Evolutionary conservation across 2,888 invertebrate genomes (phyloP).

Genomic region (Hemistola chrysoprasaria): DNA sequence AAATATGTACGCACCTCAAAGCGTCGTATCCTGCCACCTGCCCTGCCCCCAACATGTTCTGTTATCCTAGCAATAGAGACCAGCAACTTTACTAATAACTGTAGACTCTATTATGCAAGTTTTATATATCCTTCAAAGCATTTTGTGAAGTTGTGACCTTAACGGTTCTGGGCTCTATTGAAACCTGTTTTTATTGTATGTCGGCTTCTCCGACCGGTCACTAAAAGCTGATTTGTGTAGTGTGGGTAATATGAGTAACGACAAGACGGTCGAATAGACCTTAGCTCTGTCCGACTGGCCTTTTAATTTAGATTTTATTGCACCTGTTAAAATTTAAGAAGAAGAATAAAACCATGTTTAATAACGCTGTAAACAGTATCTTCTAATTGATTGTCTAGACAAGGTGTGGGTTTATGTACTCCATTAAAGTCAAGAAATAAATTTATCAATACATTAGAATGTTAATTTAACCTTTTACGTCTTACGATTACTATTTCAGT

Average conservation of each 20-base stretch:
- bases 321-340: too few species aligned
- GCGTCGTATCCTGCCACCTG: slow-evolving; percentile 47
- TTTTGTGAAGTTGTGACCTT: slow-evolving; percentile 34
- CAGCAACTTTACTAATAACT: slow-evolving; percentile 30
- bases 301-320: too few species aligned
- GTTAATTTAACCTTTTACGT: slow-evolving; percentile 26
- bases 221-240: background rate
- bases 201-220: slow-evolving; percentile 48
- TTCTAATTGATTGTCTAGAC: slow-evolving; percentile 1
- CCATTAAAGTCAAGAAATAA: slow-evolving; percentile 5
- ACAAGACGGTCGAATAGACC: too few species aligned
- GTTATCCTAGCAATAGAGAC: slow-evolving; percentile 25
- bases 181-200: slow-evolving; percentile 61
- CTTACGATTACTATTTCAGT: slow-evolving; percentile 25
- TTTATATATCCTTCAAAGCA: slow-evolving; percentile 21
- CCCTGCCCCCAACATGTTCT: slow-evolving; percentile 31
- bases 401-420: too few species aligned
- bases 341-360: too few species aligned
- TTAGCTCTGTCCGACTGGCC: too few species aligned
- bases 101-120: background rate
- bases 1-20: slow-evolving; percentile 76
- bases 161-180: slow-evolving; percentile 37
- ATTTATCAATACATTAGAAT: slow-evolving; percentile 17
- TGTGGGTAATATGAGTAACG: too few species aligned
- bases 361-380: too few species aligned